Conservation (phyloP, 2,113 vertebrate species). For the Tragelaphus scriptus region DNA sequence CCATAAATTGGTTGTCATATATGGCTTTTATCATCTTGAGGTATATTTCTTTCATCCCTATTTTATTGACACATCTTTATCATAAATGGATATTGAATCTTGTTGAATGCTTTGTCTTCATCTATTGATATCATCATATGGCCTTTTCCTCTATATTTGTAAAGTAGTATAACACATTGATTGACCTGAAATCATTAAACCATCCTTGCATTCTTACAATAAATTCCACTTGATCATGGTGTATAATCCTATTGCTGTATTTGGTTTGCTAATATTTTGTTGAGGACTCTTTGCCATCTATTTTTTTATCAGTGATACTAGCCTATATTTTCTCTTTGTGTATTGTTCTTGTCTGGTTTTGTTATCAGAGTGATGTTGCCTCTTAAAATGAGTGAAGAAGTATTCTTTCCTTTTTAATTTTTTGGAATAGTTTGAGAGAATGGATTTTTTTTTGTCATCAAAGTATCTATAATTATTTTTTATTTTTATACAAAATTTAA, state of each 20-base stretch:
- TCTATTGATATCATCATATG: neutral
- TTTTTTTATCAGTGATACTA: neutral
- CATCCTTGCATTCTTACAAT: too few species aligned
- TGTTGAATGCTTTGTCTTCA: neutral
- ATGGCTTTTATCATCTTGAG: neutral
- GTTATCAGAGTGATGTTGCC: neutral
- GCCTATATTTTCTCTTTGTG: neutral
- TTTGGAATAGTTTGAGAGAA: neutral
- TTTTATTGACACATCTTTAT: neutral
- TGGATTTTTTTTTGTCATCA: neutral
- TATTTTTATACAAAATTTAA: neutral
- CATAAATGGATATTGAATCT: neutral
- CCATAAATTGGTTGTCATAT: neutral
- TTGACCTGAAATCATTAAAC: neutral
- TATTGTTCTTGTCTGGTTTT: neutral
- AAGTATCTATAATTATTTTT: neutral
- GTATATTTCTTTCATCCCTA: neutral
- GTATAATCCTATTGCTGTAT: too few species aligned
- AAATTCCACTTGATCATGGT: too few species aligned
- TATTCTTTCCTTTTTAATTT: neutral
- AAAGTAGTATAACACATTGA: neutral
- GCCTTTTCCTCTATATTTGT: neutral
- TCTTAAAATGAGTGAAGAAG: neutral
- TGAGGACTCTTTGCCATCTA: too few species aligned
- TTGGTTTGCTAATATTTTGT: too few species aligned